These are phyloP conservation scores for Oscheius onirici DNA, from an alignment of 2,888 invertebrate species.

Conservation along the genomic window DNA sequence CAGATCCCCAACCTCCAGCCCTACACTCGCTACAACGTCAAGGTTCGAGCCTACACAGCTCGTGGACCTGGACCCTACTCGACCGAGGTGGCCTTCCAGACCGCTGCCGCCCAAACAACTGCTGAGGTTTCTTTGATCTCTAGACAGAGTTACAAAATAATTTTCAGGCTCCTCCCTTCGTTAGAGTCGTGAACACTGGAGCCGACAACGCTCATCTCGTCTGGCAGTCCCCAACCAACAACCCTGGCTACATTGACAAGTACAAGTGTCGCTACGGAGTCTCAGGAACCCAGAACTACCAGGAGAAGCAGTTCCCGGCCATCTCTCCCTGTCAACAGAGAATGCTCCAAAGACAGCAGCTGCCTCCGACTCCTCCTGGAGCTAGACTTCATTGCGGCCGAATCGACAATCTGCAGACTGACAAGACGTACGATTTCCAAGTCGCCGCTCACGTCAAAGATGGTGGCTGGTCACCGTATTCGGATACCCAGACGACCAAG, in stretches of 20 bases:
- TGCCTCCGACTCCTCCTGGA: conserved; percentile 67
- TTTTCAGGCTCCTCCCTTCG: conserved; percentile 39
- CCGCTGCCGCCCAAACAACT: conserved; percentile 42
- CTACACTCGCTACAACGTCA: conserved; percentile 66
- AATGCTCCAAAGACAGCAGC: conserved; percentile 62
- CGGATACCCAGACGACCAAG: conserved; percentile 50
- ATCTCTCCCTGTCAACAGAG: conserved; percentile 64
- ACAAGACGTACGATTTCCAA: conserved; percentile 69
- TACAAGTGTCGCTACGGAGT: conserved; percentile 68
- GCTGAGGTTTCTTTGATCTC: neutral
- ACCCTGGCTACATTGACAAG: conserved; percentile 68
- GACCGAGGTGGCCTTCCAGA: conserved; percentile 64
- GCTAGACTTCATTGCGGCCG: conserved; percentile 66
- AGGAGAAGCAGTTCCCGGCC: conserved; percentile 66
- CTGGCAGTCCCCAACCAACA: conserved; percentile 68
- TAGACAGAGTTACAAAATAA: neutral
- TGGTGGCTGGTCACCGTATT: conserved; percentile 50
- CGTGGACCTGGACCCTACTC: conserved; percentile 71
- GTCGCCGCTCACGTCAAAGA: conserved; percentile 58
- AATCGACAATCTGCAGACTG: conserved; percentile 65
- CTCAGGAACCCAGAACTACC: conserved; percentile 57
- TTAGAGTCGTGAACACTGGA: conserved; percentile 65
- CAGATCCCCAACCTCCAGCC: conserved; percentile 66
- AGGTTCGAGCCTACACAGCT: conserved; percentile 69
- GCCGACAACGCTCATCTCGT: conserved; percentile 67